Conservation (phyloP, 2,888 invertebrate species). For the Latheticus oryzae region DNA sequence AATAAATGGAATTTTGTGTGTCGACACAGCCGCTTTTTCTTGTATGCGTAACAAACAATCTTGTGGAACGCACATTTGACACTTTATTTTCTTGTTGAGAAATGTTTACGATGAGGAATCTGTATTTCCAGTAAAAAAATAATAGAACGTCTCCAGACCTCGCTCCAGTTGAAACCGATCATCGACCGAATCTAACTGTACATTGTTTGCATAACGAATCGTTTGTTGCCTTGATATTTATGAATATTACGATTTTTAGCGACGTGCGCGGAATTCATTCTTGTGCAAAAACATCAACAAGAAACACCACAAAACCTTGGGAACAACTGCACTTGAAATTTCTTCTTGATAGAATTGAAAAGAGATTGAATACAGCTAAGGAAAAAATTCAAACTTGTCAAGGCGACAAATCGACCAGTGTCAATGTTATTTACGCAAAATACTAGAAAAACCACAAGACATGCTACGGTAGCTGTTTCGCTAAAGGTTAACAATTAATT, state of each 20-base stretch:
- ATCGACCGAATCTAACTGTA: conserved; percentile 31
- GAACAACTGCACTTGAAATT: conserved; percentile 34
- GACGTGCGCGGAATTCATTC: conserved; percentile 28
- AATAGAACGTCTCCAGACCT: conserved; percentile 12
- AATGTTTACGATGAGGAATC: conserved; percentile 16
- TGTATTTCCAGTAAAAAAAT: conserved; percentile 22
- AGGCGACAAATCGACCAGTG: conserved; percentile 39
- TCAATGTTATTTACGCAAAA: conserved; percentile 41
- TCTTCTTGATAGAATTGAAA: conserved; percentile 21
- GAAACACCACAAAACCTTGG: conserved; percentile 39
- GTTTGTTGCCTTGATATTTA: conserved; percentile 39
- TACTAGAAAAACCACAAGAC: conserved; percentile 27
- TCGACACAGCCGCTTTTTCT: not conserved
- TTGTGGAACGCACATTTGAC: conserved; percentile 16
- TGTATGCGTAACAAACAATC: conserved; percentile 5
- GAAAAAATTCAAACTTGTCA: conserved; percentile 27
- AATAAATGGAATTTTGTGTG: conserved; percentile 14
- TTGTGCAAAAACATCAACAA: conserved; percentile 32
- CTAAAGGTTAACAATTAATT: conserved; percentile 34
- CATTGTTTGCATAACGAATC: conserved; percentile 34
- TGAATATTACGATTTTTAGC: conserved; percentile 38
- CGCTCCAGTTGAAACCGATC: conserved; percentile 16
- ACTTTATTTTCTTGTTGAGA: conserved; percentile 9
- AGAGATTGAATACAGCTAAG: conserved; percentile 7
- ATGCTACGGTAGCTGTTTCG: conserved; percentile 27